Conservation (phyloP, 1,140 invertebrate genomes). For the Thalassaphorura encarpata region DNA sequence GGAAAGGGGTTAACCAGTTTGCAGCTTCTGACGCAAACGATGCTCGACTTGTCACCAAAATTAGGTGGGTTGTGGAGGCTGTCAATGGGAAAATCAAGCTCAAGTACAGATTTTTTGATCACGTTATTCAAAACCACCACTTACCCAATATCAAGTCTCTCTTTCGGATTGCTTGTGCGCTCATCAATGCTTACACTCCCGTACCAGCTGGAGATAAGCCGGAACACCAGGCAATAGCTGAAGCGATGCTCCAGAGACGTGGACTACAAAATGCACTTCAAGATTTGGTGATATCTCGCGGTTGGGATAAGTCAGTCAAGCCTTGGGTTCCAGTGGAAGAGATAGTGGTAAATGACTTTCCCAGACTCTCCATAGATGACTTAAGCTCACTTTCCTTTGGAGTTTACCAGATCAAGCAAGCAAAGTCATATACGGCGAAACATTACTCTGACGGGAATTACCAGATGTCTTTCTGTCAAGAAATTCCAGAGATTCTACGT, state of each 20-base stretch:
- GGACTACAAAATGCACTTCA: not conserved
- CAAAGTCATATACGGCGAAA: too few species aligned
- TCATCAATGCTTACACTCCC: slow-evolving; percentile 5
- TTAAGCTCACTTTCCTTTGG: too few species aligned
- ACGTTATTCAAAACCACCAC: not conserved
- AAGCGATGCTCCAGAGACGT: not conserved
- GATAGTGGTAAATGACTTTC: not conserved
- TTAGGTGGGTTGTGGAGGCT: slow-evolving; percentile 37
- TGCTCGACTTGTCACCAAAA: slow-evolving; percentile 36
- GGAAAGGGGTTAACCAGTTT: slow-evolving; percentile 30
- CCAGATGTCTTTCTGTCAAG: too few species aligned
- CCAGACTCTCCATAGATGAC: not conserved
- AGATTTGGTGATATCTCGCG: not conserved
- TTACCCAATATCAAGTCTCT: not conserved
- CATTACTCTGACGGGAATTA: too few species aligned
- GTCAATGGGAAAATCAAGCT: slow-evolving; percentile 32
- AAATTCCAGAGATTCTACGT: too few species aligned
- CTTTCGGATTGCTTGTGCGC: slow-evolving; percentile 2
- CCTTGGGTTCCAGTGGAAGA: not conserved
- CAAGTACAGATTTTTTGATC: slow-evolving; percentile 7
- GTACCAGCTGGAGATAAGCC: not conserved
- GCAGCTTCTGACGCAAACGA: slow-evolving; percentile 35
- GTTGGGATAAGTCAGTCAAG: not conserved
- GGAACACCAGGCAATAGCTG: not conserved
- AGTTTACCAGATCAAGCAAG: too few species aligned